Evolutionary conservation across 2,113 vertebrate species (phyloP).

Genomic region (Dissostichus mawsoni): DNA sequence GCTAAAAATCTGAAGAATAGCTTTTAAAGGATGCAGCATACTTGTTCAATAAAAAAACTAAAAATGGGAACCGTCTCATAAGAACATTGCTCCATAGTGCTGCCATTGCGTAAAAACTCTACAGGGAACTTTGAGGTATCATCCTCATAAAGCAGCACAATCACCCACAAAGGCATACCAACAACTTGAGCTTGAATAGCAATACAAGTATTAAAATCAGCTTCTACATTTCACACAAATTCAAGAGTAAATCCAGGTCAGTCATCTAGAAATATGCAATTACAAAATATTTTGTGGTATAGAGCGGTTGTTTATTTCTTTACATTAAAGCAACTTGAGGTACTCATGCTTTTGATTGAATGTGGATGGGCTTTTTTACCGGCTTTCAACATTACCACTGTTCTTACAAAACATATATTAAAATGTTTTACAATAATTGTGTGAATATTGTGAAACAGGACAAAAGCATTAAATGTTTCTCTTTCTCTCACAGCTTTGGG

Average conservation of each 20-base stretch:
- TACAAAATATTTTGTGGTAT: not conserved
- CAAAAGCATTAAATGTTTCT: not conserved
- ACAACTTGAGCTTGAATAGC: not conserved
- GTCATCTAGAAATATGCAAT: constrained; percentile 10
- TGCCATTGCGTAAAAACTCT: not conserved
- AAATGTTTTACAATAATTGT: too few relatives aligned
- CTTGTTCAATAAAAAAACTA: not conserved
- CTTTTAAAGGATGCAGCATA: not conserved
- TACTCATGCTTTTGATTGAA: not conserved
- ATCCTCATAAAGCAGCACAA: not conserved
- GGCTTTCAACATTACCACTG: constrained; percentile 4
- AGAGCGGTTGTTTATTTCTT: constrained; percentile 1
- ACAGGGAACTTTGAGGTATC: not conserved
- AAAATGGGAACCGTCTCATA: not conserved
- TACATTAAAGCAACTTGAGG: not conserved
- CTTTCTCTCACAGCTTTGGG: constrained; percentile 9
- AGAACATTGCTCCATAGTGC: not conserved
- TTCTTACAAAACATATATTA: not conserved
- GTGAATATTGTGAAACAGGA: constrained; percentile 9
- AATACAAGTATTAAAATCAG: not conserved
- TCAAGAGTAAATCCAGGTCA: not conserved
- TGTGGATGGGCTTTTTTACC: constrained; percentile 9
- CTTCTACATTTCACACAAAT: not conserved
- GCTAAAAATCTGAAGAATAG: not conserved
- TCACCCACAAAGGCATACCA: not conserved